Base-by-base conservation (phyloP, 2,888 invertebrate genomes). In the Baccha elongata region DNA sequence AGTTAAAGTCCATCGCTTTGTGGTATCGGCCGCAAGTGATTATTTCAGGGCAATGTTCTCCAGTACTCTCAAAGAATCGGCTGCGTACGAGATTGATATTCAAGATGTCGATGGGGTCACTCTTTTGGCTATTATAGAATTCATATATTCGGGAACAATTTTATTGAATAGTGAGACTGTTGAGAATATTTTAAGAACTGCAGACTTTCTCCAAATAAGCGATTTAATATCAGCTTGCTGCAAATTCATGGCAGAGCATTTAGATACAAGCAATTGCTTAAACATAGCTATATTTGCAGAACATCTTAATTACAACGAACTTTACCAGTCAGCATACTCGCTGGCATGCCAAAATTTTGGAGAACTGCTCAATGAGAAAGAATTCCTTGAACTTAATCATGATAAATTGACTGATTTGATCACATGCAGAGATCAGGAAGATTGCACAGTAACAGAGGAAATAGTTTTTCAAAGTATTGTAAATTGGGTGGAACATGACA, bases 21-120 rank as follows among this genome's bases (percentile, higher is more conserved):
- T 71, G 26, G 6, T 71, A 7, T 60, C 71, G 3, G 60, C 50
- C 6, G 5, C 37, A 2, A 71, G 71, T 15, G 71, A 60, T 8
- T 71, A 50, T 6, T 71, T 71, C 7, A 4, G 11, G 19, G 60
- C 23, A 19, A 50, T 60, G 50, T 71, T 71, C 7, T 19, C 60
- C 0, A 60, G 60, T 17, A 4, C 5, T 1, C 29, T 71, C 1
- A 60, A 40, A 19, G 71, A 71, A 50, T 7, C 60, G 17, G 17
- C 4, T n/a, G 29, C 42, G n/a, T n/a, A 44, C 2, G 42, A 60
- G 29, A 60, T 60, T 3, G 29, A n/a, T 8, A 15, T 60, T 7
- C 15, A 44, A 2, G 17, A n/a, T 3, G n/a, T 60, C 5, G 44
- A 60, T n/a, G 60, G 60, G 0, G n/a, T 19, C 1, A 60, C 60